Percentiles rank a stretch among this genome's conserved stretches.
phyloP scores from a whole-genome alignment of 2,797 vertebrate genomes.

The Choloepus didactylus region DNA sequence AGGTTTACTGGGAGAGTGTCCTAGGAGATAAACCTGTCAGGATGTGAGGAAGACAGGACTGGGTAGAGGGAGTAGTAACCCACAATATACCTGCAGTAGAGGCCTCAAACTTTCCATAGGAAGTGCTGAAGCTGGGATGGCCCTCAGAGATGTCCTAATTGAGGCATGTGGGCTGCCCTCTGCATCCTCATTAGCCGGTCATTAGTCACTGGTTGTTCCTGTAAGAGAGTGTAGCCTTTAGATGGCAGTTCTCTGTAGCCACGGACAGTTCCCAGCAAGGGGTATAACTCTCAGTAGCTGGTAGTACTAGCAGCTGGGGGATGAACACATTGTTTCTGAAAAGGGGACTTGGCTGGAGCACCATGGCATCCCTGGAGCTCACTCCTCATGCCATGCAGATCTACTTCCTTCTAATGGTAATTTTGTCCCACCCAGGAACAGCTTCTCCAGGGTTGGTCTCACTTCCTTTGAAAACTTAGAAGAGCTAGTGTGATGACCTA shows the following conservation, averaged over 20 bases:
- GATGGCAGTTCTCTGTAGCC: neutral
- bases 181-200: neutral
- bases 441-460: neutral
- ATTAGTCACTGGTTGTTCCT: neutral
- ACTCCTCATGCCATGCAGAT: neutral
- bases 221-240: neutral
- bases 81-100: neutral
- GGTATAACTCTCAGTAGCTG: neutral
- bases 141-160: neutral
- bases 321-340: neutral
- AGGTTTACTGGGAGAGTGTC: neutral
- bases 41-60: neutral
- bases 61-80: neutral
- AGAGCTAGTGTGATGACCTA: neutral
- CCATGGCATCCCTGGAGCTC: neutral
- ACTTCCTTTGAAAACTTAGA: neutral
- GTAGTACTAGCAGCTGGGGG: neutral
- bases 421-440: neutral
- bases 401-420: neutral
- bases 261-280: neutral
- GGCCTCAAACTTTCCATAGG: neutral
- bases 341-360: neutral
- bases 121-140: neutral
- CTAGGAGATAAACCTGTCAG: neutral
- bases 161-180: neutral